Evolutionary conservation across 2,113 vertebrate species (phyloP).

Genomic region (Copsychus sechellarum): DNA sequence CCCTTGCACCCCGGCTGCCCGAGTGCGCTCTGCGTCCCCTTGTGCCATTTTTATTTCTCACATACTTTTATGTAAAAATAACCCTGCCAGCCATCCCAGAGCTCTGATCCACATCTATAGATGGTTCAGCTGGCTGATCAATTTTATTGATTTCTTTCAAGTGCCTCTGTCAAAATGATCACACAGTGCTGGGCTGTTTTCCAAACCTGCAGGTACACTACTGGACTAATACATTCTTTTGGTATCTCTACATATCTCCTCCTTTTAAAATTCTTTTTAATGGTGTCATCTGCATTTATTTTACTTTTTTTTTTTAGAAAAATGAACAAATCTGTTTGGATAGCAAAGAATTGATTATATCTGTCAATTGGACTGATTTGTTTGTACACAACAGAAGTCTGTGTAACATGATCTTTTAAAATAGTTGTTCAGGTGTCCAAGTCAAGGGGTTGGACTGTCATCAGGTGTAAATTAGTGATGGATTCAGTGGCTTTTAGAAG

Average conservation of each 20-base stretch:
- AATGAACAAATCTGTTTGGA: background rate
- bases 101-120: background rate
- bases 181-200: slow-evolving; percentile 17
- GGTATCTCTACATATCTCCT: background rate
- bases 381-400: background rate
- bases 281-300: background rate
- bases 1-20: background rate
- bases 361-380: background rate
- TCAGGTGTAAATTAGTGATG: background rate
- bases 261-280: background rate
- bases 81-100: background rate
- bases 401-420: background rate
- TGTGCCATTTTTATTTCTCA: background rate
- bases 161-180: slow-evolving; percentile 68
- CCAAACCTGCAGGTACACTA: slow-evolving; percentile 1
- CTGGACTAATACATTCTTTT: background rate
- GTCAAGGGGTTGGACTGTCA: background rate
- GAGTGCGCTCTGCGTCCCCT: background rate
- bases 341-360: background rate
- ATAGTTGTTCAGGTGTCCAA: background rate
- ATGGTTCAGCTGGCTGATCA: slow-evolving; percentile 17
- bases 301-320: background rate
- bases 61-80: slow-evolving; percentile 11
- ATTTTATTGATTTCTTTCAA: slow-evolving; percentile 70
- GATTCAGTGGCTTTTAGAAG: background rate